Base-by-base conservation (phyloP, 2,888 invertebrate species). In the Imbricaverruca yamaguchii region DNA sequence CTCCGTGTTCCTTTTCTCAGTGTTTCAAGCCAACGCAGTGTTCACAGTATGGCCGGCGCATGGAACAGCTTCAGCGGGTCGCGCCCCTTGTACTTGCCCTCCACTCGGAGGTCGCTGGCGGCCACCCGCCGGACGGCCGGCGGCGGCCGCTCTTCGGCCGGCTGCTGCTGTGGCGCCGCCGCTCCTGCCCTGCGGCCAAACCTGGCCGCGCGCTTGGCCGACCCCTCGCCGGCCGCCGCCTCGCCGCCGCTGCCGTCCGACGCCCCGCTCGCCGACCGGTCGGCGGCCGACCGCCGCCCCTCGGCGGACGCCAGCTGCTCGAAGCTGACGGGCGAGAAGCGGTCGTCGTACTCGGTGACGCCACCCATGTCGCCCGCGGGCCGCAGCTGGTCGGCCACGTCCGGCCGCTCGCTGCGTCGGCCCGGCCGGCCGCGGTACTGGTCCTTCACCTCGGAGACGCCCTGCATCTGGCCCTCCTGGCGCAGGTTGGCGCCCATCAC, bases 391-490 rank as follows among this genome's bases (percentile, higher is more conserved):
- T 74, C 53, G 15, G 18, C 18, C 4, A 13, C 8, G 18, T 8
- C 9, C 13, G 15, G 11, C 8, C 53, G 25, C 13, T 69, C 69
- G 39, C 69, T 39, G 69, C 69, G 69, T 21, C 7, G 69, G 6
- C 69, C 74, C 53, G 74, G 18, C 74, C 74, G 39, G 53, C 74
- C 74, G 4, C 74, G 39, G 53, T 18, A 74, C 8, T 25, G 53
- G 74, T 74, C 74, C 74, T 74, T 74, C 18, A 74, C 13, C 53
- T 74, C 74, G 9, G 74, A 74, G 53, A 74, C 53, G 18, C 74
- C 74, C 53, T 74, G 74, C 74, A 74, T 74, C 74, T 74, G 74
- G 21, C 74, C 74, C 21, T 74, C 74, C 53, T 74, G 74, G 74
- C 74, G 74, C 15, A 74, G 74, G 74, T 74, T 74, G 39, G 74